Conservation (phyloP, 2,888 invertebrate genomes). For the Oligia strigilis region DNA sequence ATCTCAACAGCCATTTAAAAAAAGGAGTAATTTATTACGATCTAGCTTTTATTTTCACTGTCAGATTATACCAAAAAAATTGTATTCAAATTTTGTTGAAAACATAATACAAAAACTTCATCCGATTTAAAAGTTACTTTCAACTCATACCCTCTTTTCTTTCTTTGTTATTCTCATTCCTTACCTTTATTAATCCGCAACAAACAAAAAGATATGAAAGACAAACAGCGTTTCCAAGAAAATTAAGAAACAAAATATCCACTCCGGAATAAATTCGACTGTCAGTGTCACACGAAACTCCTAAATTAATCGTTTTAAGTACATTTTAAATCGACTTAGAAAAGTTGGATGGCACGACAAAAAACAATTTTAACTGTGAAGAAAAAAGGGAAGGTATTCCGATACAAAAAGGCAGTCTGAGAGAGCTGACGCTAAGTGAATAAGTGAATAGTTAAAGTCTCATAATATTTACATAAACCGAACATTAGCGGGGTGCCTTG, state of each 20-base stretch:
- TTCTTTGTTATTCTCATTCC: conserved; percentile 56
- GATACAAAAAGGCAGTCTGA: conserved; percentile 85
- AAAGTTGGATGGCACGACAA: conserved; percentile 76
- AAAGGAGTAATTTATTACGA: background rate
- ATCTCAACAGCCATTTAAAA: background rate
- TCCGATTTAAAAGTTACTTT: conserved; percentile 60
- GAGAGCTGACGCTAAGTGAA: conserved; percentile 87
- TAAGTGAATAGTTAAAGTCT: conserved; percentile 90
- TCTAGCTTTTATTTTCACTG: conserved; percentile 18
- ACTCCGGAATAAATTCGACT: conserved; percentile 71
- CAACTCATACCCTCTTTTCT: conserved; percentile 51
- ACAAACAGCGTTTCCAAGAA: conserved; percentile 63
- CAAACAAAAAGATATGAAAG: conserved; percentile 66
- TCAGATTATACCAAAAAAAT: conserved; percentile 28
- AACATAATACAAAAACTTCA: conserved; percentile 56
- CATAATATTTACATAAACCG: conserved; percentile 89
- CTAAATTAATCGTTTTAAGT: conserved; percentile 80
- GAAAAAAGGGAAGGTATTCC: conserved; percentile 78
- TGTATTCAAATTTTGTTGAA: conserved; percentile 34
- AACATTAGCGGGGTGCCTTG: conserved; percentile 83
- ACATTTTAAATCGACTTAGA: conserved; percentile 80
- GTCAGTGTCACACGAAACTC: conserved; percentile 74
- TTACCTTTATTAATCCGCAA: conserved; percentile 62
- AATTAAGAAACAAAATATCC: conserved; percentile 70
- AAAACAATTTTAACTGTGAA: conserved; percentile 74